A percentile compares a stretch with the other conserved stretches of the same genome.
Evolutionary conservation across 1,140 invertebrate genomes (phyloP).

Genomic region (Aphelenchoides avenae): DNA sequence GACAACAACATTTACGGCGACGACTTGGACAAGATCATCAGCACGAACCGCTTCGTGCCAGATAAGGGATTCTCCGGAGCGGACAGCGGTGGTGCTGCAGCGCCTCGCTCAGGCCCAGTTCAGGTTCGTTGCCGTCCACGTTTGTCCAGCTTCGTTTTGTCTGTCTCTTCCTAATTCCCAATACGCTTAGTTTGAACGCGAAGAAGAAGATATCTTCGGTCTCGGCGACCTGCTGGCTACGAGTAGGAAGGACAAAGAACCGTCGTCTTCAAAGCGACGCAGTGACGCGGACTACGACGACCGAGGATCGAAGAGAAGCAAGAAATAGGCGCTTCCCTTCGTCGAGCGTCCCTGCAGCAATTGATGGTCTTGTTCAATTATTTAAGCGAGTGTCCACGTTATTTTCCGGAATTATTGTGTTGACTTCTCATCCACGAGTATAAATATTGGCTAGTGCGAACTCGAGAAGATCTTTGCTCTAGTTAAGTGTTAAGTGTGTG

Average conservation of each 20-base stretch:
- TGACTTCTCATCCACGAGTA: too few relatives aligned
- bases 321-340: too few relatives aligned
- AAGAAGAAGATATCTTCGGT: slow-evolving; percentile 45
- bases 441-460: too few relatives aligned
- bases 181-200: slow-evolving; percentile 7
- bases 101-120: slow-evolving; percentile 36
- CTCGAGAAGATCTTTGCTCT: too few relatives aligned
- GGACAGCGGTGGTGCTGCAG: slow-evolving; percentile 20
- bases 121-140: slow-evolving; percentile 15
- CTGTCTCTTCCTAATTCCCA: background rate
- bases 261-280: slow-evolving; percentile 29
- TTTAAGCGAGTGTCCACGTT: too few relatives aligned
- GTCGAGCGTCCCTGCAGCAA: too few relatives aligned
- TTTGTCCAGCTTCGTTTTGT: background rate
- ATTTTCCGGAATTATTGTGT: too few relatives aligned
- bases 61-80: slow-evolving; percentile 39
- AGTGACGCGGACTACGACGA: slow-evolving; percentile 3
- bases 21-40: slow-evolving; percentile 42
- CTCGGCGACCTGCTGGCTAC: slow-evolving; percentile 40
- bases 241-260: slow-evolving; percentile 14
- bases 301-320: slow-evolving; percentile 19
- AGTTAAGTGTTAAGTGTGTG: too few relatives aligned
- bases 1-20: slow-evolving; percentile 36
- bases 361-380: too few relatives aligned
- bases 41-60: slow-evolving; percentile 42